A percentile compares a stretch with the other conserved stretches of the same genome.
These are phyloP conservation scores for Coendou prehensilis DNA, from an alignment of 2,797 vertebrate species.

Conservation along the genomic window DNA sequence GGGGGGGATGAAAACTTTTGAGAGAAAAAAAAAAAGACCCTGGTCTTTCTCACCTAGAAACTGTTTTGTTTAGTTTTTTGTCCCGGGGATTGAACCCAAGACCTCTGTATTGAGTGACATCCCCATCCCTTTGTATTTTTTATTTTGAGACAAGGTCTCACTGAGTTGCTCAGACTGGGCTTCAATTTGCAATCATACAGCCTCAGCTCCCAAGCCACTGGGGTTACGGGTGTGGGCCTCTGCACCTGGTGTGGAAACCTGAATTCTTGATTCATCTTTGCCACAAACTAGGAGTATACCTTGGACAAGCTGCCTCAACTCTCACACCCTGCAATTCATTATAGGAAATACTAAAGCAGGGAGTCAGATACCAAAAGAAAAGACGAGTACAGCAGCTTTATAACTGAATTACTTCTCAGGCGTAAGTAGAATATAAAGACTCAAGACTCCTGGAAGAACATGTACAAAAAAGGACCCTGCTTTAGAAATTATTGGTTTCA, in stretches of 20 bases:
- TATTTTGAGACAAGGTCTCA: not conserved
- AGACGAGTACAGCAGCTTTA: not conserved
- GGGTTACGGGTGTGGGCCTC: not conserved
- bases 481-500: not conserved
- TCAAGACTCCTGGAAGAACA: not conserved
- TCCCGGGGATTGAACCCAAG: not conserved
- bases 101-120: not conserved
- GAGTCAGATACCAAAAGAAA: not conserved
- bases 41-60: conserved; percentile 38
- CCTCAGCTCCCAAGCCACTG: not conserved
- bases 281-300: not conserved
- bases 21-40: not conserved
- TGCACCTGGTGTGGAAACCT: not conserved
- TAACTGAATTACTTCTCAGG: not conserved
- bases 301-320: not conserved
- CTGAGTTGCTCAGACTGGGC: not conserved
- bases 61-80: not conserved
- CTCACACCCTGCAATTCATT: not conserved
- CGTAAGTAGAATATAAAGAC: not conserved
- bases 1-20: not conserved
- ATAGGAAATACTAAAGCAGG: not conserved
- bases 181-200: not conserved
- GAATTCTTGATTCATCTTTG: not conserved
- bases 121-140: not conserved
- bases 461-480: not conserved